Percentiles rank a stretch among this genome's conserved stretches.
Conservation (phyloP, 2,888 invertebrate species). For the Philonicus albiceps region DNA sequence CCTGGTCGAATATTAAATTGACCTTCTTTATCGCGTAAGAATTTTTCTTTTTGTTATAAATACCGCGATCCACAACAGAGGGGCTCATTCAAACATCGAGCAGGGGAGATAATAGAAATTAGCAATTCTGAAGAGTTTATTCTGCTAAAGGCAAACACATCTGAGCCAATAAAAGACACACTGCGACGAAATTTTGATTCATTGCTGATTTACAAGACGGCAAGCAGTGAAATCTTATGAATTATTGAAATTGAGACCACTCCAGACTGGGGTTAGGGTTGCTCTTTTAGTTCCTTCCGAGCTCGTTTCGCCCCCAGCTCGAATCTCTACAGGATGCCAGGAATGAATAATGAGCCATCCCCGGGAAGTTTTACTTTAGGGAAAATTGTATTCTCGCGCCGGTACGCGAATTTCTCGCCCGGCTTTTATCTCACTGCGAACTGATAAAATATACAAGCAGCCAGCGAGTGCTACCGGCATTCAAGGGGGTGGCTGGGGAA, state of each 20-base stretch:
- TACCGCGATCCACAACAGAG: background rate
- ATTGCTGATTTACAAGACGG: slow-evolving; percentile 37
- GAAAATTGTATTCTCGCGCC: slow-evolving; percentile 2
- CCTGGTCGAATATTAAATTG: background rate
- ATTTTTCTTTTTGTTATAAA: background rate
- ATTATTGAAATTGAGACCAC: slow-evolving; percentile 33
- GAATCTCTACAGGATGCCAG: background rate
- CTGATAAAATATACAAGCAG: slow-evolving; percentile 11
- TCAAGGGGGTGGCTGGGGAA: background rate
- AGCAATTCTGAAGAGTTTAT: slow-evolving; percentile 3
- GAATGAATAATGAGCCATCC: slow-evolving; percentile 23
- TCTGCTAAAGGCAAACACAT: slow-evolving; percentile 18
- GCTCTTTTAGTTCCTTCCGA: slow-evolving; percentile 4
- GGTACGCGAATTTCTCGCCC: background rate
- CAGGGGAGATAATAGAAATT: background rate
- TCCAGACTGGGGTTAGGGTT: background rate
- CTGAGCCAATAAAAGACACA: slow-evolving; percentile 36
- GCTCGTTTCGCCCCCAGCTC: background rate
- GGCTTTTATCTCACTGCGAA: background rate
- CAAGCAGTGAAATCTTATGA: slow-evolving; percentile 29
- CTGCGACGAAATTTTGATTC: slow-evolving; percentile 39
- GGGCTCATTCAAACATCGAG: background rate
- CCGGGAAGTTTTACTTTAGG: slow-evolving; percentile 6
- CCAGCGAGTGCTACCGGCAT: background rate
- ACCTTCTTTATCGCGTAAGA: background rate